phyloP scores from a whole-genome alignment of 2,888 invertebrate genomes.

The Drosophila quinaria region DNA sequence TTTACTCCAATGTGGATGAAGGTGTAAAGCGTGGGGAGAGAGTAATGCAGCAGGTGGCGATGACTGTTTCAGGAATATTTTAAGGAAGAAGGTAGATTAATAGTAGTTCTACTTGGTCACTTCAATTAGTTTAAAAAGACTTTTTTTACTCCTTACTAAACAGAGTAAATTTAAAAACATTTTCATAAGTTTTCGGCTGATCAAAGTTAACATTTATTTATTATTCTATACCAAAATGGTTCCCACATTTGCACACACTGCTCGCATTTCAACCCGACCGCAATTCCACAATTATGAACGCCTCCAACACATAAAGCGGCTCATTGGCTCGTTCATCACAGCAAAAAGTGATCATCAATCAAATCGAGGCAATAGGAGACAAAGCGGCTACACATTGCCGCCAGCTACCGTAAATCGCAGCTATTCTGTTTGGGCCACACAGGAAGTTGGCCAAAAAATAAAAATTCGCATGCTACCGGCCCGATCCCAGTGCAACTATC shows the following conservation, averaged over 20 bases:
- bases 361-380: constrained; percentile 52
- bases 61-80: background rate
- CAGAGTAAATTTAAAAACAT: too few species aligned
- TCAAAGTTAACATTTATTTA: constrained; percentile 2
- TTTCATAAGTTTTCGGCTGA: background rate
- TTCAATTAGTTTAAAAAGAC: background rate
- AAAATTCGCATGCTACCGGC: constrained; percentile 61
- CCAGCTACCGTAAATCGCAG: constrained; percentile 65
- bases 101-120: too few species aligned
- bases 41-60: constrained; percentile 31
- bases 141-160: background rate
- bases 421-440: constrained; percentile 59
- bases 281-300: constrained; percentile 56
- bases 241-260: constrained; percentile 45
- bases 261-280: constrained; percentile 49
- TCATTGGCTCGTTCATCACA: constrained; percentile 48
- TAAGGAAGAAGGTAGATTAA: too few species aligned
- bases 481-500: constrained; percentile 59
- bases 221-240: constrained; percentile 14
- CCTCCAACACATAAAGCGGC: constrained; percentile 30
- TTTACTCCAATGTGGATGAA: background rate
- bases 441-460: constrained; percentile 62
- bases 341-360: constrained; percentile 66
- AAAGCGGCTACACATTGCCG: constrained; percentile 53
- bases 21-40: background rate